A percentile compares a stretch with the other conserved stretches of the same genome.
phyloP scores from a whole-genome alignment of 1,140 invertebrate species.

The Tetragonula clypearis region DNA sequence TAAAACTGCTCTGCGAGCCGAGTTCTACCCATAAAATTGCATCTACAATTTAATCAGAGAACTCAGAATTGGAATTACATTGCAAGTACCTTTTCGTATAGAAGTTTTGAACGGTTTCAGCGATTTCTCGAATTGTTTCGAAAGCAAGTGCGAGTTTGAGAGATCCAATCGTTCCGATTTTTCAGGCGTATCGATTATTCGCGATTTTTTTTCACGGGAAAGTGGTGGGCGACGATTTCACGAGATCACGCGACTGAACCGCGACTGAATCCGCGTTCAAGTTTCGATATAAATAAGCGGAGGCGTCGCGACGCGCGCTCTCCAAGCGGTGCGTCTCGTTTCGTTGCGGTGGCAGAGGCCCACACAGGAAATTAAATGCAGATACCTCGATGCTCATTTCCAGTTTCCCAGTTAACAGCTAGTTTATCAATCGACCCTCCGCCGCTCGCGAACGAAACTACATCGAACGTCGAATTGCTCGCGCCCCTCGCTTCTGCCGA shows the following conservation, averaged over 20 bases:
- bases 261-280: slow-evolving; percentile 13
- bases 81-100: too few relatives aligned
- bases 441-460: slow-evolving; percentile 1
- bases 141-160: too few relatives aligned
- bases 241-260: background rate
- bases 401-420: slow-evolving; percentile 40
- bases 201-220: too few relatives aligned
- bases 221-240: too few relatives aligned
- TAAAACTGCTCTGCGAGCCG: background rate
- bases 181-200: too few relatives aligned
- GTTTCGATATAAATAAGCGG: slow-evolving; percentile 51
- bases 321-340: slow-evolving; percentile 30
- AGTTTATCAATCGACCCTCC: slow-evolving; percentile 7
- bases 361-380: slow-evolving; percentile 65
- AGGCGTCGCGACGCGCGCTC: background rate
- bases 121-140: too few relatives aligned
- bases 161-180: too few relatives aligned
- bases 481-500: background rate
- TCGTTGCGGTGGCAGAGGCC: slow-evolving; percentile 40
- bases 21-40: background rate
- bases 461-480: background rate
- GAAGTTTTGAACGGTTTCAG: too few relatives aligned
- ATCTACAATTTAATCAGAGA: too few relatives aligned
- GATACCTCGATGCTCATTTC: slow-evolving; percentile 54
- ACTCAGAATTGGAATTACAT: too few relatives aligned